Base-by-base conservation (phyloP, 2,113 vertebrate species). In the Dromiciops gliroides region DNA sequence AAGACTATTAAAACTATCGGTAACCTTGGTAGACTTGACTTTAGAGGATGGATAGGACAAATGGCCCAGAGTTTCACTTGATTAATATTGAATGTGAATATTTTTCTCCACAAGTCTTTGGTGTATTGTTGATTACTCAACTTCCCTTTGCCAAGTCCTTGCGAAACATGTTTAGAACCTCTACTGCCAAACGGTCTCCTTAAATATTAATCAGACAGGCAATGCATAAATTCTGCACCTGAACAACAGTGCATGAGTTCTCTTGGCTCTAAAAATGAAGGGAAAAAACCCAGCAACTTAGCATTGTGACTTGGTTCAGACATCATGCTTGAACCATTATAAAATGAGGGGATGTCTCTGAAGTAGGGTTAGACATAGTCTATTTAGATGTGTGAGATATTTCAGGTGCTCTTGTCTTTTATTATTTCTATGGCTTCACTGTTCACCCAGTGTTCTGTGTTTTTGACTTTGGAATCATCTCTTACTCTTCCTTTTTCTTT, bases 41-140 rank as follows among this genome's bases (percentile, higher is more conserved):
- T 93, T 53, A 44, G 96, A 95, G 90, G 96, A 94, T 96, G 96
- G 97, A 94, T 96, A 95, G 96, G 95, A 97, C 96, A 96, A 97
- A 96, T 98, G 96, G 96, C 96, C 95, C 93, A 95, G 96, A 97
- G 96, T 88, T 44, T 95, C 96, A 96, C 96, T 97, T 98, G 97
- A 98, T 98, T 98, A 97, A 96, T 98, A 98, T 95, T 97, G 98
- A 98, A 97, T 0, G 2, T 95, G 97, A 98, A 96, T 92, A 96
- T 98, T 97, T 98, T 96, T 91, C 94, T 95, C 98, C 98, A 97
- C 97, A 97, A 95, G 95, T 95, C 97, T 95, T 97, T 98, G 98
- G 97, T 96, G 96, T 91, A 95, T 96, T 96, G 95, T 94, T 98
- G 96, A 97, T 98, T 98, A 96, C 49, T 97, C 95, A 96, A 89